Conservation (phyloP, 2,888 invertebrate genomes). For the Sarcophaga caerulescens region DNA sequence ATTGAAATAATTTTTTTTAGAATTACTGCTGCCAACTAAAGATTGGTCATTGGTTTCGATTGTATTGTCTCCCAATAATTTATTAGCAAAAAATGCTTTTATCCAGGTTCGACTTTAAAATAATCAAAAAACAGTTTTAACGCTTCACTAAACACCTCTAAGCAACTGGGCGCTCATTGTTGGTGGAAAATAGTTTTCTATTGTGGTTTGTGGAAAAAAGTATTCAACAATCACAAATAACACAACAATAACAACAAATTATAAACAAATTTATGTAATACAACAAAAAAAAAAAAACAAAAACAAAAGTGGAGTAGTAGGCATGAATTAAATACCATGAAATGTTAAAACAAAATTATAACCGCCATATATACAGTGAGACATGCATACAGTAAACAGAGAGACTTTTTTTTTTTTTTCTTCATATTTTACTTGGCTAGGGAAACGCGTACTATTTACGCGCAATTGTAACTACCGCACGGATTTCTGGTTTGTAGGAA, state of each 20-base stretch:
- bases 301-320: slow-evolving; percentile 39
- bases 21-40: too few species aligned
- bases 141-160: slow-evolving; percentile 47
- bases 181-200: slow-evolving; percentile 39
- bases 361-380: not conserved
- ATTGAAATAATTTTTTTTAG: too few species aligned
- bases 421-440: not conserved
- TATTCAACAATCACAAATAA: slow-evolving; percentile 12
- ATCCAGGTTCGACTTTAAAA: slow-evolving; percentile 29
- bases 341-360: slow-evolving; percentile 23
- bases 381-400: too few species aligned
- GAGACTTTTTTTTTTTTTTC: not conserved
- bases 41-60: too few species aligned
- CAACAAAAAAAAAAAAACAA: slow-evolving; percentile 3
- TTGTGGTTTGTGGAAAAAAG: slow-evolving; percentile 38
- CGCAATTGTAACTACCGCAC: slow-evolving; percentile 40
- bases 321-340: slow-evolving; percentile 40
- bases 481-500: slow-evolving; percentile 46
- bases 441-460: slow-evolving; percentile 37
- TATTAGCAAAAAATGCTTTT: not conserved
- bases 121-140: slow-evolving; percentile 34
- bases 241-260: slow-evolving; percentile 1
- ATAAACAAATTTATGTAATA: slow-evolving; percentile 52
- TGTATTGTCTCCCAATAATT: too few species aligned
- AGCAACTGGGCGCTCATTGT: not conserved